Evolutionary conservation across 2,113 vertebrate genomes (phyloP).

Genomic region (human): GRCh38 chr5:89685501-89686000

Average conservation of each 20-base stretch:
- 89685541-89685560: background rate
- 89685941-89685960: background rate
- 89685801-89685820: background rate
- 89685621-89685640: background rate
- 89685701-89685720: background rate
- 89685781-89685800: background rate
- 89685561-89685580: background rate
- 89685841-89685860: background rate
- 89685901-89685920: background rate
- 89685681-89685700: background rate
- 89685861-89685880: background rate
- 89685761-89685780: background rate
- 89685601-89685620: background rate
- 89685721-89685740: background rate
- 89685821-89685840: background rate
- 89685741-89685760: background rate
- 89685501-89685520: conserved; percentile 14
- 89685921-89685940: background rate
- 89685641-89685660: background rate
- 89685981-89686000: background rate
- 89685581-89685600: background rate
- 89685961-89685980: background rate
- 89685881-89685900: background rate
- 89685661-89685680: background rate
- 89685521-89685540: background rate